Evolutionary conservation across 2,888 invertebrate species (phyloP).

Genomic region (Xylophagus ater): DNA sequence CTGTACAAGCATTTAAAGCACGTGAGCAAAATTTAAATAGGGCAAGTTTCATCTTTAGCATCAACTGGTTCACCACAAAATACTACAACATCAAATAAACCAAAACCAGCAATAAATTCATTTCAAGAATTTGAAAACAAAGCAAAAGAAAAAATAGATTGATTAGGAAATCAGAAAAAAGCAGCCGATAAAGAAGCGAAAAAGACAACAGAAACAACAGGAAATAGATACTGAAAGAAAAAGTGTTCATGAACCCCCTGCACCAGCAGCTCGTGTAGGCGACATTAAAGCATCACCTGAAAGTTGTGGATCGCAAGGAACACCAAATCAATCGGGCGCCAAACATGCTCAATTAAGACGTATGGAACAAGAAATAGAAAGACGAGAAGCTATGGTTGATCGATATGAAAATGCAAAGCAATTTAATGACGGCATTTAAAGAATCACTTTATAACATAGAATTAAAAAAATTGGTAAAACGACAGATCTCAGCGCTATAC

Average conservation of each 20-base stretch:
- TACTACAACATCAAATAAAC: slow-evolving; percentile 43
- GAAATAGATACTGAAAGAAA: slow-evolving; percentile 25
- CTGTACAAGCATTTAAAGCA: slow-evolving; percentile 57
- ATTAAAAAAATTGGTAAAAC: no score
- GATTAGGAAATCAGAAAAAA: slow-evolving; percentile 62
- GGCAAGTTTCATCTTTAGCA: slow-evolving; percentile 78
- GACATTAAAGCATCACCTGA: slow-evolving; percentile 39
- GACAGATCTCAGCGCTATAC: no score
- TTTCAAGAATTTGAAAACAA: slow-evolving; percentile 83
- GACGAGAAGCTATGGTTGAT: slow-evolving; percentile 91
- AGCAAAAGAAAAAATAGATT: slow-evolving; percentile 84
- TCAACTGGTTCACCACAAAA: slow-evolving; percentile 61
- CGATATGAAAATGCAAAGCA: no score
- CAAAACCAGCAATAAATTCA: slow-evolving; percentile 51
- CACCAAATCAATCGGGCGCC: slow-evolving; percentile 49
- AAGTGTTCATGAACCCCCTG: slow-evolving; percentile 35
- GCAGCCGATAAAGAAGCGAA: slow-evolving; percentile 50
- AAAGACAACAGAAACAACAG: slow-evolving; percentile 14
- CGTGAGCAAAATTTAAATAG: slow-evolving; percentile 77
- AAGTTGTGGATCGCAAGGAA: slow-evolving; percentile 30
- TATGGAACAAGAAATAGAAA: slow-evolving; percentile 80
- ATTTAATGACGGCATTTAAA: no score
- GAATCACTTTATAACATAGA: no score
- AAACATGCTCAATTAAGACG: slow-evolving; percentile 76
- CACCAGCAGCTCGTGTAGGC: slow-evolving; percentile 29